Evolutionary conservation across 2,113 vertebrate genomes (phyloP).

Genomic region (Phalacrocorax aristotelis): DNA sequence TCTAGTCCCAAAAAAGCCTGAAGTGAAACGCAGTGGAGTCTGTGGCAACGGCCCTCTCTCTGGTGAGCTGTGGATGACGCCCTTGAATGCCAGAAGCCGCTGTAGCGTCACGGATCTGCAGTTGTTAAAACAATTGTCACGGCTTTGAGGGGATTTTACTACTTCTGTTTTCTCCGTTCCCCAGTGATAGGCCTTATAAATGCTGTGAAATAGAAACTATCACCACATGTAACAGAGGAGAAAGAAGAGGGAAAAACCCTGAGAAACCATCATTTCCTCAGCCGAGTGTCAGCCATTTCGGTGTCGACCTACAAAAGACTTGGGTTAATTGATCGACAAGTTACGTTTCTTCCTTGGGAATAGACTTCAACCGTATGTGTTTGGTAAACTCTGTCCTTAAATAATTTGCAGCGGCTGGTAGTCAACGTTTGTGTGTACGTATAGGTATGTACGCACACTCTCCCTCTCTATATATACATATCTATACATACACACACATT

Average conservation of each 20-base stretch:
- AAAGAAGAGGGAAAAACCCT: background rate
- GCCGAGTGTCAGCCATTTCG: background rate
- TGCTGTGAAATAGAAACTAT: background rate
- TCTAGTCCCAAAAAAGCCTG: background rate
- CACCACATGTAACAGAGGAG: background rate
- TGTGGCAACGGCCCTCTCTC: background rate
- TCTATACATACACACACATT: no score
- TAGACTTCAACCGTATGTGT: background rate
- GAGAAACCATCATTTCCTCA: background rate
- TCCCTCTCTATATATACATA: no score
- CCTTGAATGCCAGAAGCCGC: background rate
- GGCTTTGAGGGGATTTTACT: background rate
- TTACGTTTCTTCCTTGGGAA: background rate
- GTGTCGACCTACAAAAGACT: background rate
- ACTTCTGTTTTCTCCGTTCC: background rate
- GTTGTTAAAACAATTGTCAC: background rate
- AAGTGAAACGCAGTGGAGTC: background rate
- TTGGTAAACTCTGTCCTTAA: background rate
- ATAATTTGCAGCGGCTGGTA: background rate
- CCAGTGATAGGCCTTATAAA: background rate
- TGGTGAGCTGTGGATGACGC: background rate
- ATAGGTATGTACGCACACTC: no score
- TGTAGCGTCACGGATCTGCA: background rate
- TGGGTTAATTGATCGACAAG: background rate
- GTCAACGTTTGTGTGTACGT: background rate